Conservation (phyloP, 1,140 invertebrate genomes). For the Copidosoma floridanum region DNA sequence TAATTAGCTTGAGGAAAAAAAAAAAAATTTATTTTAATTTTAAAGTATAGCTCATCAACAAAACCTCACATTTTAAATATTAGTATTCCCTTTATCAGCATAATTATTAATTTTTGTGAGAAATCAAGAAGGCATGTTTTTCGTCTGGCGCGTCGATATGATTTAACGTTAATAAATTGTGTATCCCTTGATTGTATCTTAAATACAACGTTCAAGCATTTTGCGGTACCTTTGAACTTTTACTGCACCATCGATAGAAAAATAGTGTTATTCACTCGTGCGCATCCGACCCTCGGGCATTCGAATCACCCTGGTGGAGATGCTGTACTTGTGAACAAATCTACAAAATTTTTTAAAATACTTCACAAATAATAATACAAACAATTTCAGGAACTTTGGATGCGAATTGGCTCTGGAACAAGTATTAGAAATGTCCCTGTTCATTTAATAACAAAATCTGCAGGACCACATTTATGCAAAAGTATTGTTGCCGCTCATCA, state of each 20-base stretch:
- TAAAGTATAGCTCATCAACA: not conserved
- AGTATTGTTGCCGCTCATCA: not conserved
- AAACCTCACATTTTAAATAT: not conserved
- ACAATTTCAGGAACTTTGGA: not conserved
- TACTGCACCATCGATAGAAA: no score
- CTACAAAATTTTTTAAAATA: constrained; percentile 32
- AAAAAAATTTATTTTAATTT: not conserved
- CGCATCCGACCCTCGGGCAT: no score
- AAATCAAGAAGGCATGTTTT: no score
- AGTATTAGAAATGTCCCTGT: not conserved
- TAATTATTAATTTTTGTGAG: no score
- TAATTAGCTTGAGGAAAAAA: no score
- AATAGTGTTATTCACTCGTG: no score
- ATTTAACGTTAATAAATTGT: no score
- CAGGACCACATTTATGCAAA: not conserved
- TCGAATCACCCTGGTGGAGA: no score
- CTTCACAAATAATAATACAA: not conserved
- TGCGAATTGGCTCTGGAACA: not conserved
- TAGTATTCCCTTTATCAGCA: not conserved
- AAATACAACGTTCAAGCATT: not conserved
- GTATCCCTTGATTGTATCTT: no score
- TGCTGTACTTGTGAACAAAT: no score
- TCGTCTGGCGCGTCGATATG: no score
- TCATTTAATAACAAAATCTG: not conserved
- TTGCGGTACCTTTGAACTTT: no score